These are phyloP conservation scores for Hydraecia micacea DNA, from an alignment of 2,888 invertebrate species.

Conservation along the genomic window DNA sequence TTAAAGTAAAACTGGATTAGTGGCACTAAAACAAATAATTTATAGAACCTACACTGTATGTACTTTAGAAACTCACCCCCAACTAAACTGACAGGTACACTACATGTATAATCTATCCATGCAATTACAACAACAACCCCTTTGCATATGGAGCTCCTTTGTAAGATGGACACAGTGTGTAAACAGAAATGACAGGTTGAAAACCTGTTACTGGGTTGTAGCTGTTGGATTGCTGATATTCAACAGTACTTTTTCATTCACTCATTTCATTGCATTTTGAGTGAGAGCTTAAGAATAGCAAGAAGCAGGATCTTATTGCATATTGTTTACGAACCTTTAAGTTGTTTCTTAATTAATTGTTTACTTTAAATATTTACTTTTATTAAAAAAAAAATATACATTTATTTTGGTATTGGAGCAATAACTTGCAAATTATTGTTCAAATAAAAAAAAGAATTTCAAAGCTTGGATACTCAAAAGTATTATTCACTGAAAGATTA, in stretches of 20 bases:
- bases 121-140: neutral
- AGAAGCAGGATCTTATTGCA: neutral
- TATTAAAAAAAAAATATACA: neutral
- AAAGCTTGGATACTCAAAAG: neutral
- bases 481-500: neutral
- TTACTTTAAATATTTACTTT: neutral
- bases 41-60: neutral
- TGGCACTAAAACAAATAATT: neutral
- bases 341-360: neutral
- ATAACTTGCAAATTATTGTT: neutral
- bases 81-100: neutral
- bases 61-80: neutral
- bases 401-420: neutral
- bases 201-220: neutral
- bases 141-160: neutral
- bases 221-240: neutral
- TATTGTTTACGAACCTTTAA: neutral
- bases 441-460: neutral
- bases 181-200: neutral
- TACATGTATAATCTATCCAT: neutral
- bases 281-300: neutral
- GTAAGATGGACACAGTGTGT: neutral
- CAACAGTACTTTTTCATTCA: neutral
- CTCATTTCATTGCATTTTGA: neutral
- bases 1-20: neutral